A percentile compares a stretch with the other conserved stretches of the same genome.
These are phyloP conservation scores for Macrosteles quadrilineatus DNA, from an alignment of 1,140 invertebrate species.

Conservation along the genomic window DNA sequence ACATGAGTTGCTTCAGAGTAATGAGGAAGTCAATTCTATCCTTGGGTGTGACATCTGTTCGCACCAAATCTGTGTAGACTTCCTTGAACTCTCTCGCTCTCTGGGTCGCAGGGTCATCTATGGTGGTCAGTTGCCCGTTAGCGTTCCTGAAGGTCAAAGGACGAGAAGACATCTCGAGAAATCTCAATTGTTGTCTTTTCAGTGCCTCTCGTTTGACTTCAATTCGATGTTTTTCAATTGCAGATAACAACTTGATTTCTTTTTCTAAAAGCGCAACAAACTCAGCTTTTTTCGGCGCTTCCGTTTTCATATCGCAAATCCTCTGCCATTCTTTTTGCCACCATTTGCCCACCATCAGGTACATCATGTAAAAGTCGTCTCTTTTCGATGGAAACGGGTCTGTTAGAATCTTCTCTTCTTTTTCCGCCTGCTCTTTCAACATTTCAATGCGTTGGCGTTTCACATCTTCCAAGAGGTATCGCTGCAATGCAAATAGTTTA, in stretches of 20 bases:
- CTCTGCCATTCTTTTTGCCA: slow-evolving; percentile 59
- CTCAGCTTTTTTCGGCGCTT: slow-evolving; percentile 60
- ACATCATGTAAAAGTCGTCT: slow-evolving; percentile 65
- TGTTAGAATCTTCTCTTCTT: slow-evolving; percentile 52
- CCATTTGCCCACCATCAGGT: slow-evolving; percentile 63
- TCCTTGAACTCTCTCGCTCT: slow-evolving; percentile 61
- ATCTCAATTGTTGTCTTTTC: slow-evolving; percentile 57
- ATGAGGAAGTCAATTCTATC: slow-evolving; percentile 60
- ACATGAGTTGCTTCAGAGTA: slow-evolving; percentile 57
- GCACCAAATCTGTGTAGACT: slow-evolving; percentile 58
- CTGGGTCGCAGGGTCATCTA: slow-evolving; percentile 67
- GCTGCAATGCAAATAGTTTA: slow-evolving; percentile 15
- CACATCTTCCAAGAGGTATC: slow-evolving; percentile 2
- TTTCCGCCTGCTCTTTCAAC: slow-evolving; percentile 26
- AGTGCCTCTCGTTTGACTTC: slow-evolving; percentile 56
- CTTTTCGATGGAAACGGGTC: slow-evolving; percentile 60
- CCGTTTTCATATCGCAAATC: slow-evolving; percentile 58
- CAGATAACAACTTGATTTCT: slow-evolving; percentile 62
- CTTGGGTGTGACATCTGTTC: slow-evolving; percentile 52
- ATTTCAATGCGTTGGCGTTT: neutral
- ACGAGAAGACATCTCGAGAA: slow-evolving; percentile 62
- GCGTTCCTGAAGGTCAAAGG: slow-evolving; percentile 62
- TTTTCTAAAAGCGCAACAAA: slow-evolving; percentile 62
- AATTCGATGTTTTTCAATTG: slow-evolving; percentile 60
- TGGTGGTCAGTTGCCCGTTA: slow-evolving; percentile 58